Evolutionary conservation across 2,797 vertebrate genomes (phyloP).

Genomic region (Eulemur rubriventer): DNA sequence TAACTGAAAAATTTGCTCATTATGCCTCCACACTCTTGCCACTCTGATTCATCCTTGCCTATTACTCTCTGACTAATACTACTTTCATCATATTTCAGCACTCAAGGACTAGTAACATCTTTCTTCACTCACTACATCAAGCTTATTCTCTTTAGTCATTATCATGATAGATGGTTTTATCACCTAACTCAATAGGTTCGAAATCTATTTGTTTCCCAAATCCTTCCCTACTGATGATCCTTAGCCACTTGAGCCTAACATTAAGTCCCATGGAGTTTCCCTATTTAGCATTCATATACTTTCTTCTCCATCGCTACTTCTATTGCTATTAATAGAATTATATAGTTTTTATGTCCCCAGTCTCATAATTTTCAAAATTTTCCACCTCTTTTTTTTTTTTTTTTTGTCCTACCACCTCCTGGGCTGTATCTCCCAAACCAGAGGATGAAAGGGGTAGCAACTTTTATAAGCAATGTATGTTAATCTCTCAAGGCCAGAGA

Average conservation of each 20-base stretch:
- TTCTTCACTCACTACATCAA: neutral
- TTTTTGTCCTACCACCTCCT: neutral
- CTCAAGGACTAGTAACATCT: neutral
- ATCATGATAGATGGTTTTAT: neutral
- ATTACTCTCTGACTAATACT: neutral
- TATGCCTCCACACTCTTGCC: neutral
- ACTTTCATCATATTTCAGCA: neutral
- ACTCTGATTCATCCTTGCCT: neutral
- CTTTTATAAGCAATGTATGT: neutral
- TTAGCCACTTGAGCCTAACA: neutral
- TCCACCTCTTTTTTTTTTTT: neutral
- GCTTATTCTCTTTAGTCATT: neutral
- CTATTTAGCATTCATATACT: neutral
- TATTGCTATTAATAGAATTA: neutral
- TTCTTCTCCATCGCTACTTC: neutral
- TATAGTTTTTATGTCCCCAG: neutral
- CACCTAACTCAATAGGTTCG: neutral
- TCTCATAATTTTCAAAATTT: neutral
- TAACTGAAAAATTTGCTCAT: neutral
- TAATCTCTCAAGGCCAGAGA: neutral
- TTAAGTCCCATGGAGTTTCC: neutral
- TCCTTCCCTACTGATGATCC: neutral
- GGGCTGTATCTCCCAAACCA: neutral
- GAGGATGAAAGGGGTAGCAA: neutral
- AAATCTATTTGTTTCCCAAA: neutral